Conservation (phyloP, 2,797 vertebrate genomes). For the Acanthis flammea region DNA sequence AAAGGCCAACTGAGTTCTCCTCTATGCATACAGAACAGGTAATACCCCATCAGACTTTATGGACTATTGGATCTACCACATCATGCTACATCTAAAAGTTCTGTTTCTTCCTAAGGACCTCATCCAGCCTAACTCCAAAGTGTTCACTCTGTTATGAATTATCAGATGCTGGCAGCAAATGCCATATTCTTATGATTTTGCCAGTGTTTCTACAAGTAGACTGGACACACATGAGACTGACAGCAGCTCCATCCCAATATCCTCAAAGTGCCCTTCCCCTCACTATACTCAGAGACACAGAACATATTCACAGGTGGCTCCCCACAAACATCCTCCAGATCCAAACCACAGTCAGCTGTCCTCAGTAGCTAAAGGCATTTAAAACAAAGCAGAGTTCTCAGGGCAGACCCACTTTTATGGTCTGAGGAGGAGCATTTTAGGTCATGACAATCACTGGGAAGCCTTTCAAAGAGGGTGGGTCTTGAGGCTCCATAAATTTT, state of each 20-base stretch:
- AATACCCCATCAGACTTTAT: background rate
- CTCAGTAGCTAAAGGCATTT: background rate
- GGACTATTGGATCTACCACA: background rate
- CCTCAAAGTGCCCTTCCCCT: background rate
- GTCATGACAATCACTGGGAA: background rate
- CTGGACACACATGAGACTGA: background rate
- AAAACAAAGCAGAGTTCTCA: background rate
- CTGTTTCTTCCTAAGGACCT: background rate
- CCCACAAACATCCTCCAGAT: background rate
- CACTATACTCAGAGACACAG: background rate
- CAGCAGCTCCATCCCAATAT: background rate
- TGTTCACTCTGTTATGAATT: background rate
- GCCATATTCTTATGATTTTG: background rate
- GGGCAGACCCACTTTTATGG: background rate
- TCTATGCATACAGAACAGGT: background rate
- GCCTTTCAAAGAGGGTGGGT: background rate
- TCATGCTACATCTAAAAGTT: background rate
- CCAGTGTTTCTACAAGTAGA: background rate
- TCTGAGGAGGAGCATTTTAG: background rate
- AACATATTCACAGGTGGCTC: background rate
- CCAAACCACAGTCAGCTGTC: background rate
- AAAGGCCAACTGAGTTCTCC: background rate
- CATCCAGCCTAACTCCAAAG: background rate
- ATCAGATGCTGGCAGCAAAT: background rate
- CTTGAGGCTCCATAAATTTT: background rate